Base-by-base conservation (phyloP, 2,888 invertebrate genomes). In the Epirrhoe tristata region DNA sequence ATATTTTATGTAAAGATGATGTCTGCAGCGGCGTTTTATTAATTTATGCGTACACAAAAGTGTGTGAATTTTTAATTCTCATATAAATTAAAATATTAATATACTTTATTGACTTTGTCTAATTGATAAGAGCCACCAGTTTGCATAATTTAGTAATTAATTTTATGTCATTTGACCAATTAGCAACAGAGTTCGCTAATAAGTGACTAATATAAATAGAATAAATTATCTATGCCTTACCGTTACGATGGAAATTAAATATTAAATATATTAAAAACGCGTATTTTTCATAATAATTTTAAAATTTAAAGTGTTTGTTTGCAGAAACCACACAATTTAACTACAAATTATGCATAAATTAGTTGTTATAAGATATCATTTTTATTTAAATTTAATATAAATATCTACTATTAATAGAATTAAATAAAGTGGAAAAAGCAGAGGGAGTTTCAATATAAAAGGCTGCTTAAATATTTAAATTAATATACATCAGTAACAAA, bases 101-200 rank as follows among this genome's bases (percentile, higher is more conserved):
- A 31, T 36, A 64, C 24, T 58, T 53, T 54, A 58, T 63, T 58
- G 36, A 53, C 53, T 52, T 60, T 66, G 10, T n/a, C 24, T 58
- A 52, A 61, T 61, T 63, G 52, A 57, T 66, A 50, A 60, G 10
- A 58, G 43, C 16, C 36, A 58, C 51, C 12, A 36, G 53, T 64
- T 68, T 58, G 61, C 61, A 68, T 68, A 61, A 61, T 34, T 56
- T 48, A 39, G 12, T 63, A 63, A 68, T 61, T 68, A 68, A 61
- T 64, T 68, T 53, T 31, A 56, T 56, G 56, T 58, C 50, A 58
- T 64, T 58, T 64, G 14, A 39, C 48, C 31, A 63, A 57, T 62
- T 62, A 59, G 59, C 48, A 50, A 59, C 46, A 50, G n/a, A 24
- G 14, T 34, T 55, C 16, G 24, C 16, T 14, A 54, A 46, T 61